These are phyloP conservation scores for Platyscapa corneri DNA, from an alignment of 1,140 invertebrate species.

Conservation along the genomic window DNA sequence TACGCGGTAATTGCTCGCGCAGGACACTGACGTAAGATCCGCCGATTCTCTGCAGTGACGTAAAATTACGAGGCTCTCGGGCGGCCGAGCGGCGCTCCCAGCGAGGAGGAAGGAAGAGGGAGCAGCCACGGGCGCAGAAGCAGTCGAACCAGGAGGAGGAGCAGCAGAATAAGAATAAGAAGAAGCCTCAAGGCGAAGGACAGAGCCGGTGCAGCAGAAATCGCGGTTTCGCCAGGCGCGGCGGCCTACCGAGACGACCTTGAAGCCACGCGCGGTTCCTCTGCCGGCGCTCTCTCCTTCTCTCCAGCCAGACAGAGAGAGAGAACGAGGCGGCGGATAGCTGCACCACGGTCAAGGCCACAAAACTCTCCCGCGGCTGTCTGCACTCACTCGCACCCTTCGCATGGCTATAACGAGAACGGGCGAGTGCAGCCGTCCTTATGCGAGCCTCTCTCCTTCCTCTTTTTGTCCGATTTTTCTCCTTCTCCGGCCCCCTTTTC, in stretches of 20 bases:
- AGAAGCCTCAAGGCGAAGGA: conserved; percentile 25
- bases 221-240: conserved; percentile 20
- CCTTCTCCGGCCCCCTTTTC: conserved; percentile 16
- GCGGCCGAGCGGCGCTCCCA: too few relatives aligned
- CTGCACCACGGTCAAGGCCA: conserved; percentile 68
- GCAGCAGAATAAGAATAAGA: too few relatives aligned
- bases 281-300: not conserved
- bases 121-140: not conserved
- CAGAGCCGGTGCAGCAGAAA: conserved; percentile 31
- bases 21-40: conserved; percentile 29
- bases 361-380: conserved; percentile 45
- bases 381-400: conserved; percentile 33
- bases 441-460: not conserved
- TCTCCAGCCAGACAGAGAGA: conserved; percentile 2
- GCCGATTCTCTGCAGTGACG: conserved; percentile 18
- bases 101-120: not conserved
- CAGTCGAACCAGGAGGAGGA: too few relatives aligned
- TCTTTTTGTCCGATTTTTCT: conserved; percentile 35
- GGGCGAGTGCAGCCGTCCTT: not conserved
- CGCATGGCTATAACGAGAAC: conserved; percentile 5
- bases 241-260: conserved; percentile 34
- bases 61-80: conserved; percentile 6
- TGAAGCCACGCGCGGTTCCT: conserved; percentile 26
- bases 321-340: not conserved
- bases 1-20: not conserved